Evolutionary conservation across 2,113 vertebrate species (phyloP), one percentile per base, ranked within the genome.

Genomic region (Gopherus flavomarginatus): DNA sequence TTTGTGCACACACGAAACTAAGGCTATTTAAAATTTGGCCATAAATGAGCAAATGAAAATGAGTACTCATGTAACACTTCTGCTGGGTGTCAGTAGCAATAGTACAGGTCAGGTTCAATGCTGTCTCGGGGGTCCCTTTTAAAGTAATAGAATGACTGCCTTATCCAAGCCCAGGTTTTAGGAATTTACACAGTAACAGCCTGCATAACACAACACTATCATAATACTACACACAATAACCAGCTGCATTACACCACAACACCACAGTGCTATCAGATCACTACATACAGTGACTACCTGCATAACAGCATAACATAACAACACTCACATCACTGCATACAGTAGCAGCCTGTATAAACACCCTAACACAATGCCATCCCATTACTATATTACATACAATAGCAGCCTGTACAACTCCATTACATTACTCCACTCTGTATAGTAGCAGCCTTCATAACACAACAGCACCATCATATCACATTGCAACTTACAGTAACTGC

Each of bases 21-120:
- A 27, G 42, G 42, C 12, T 7, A 5, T 47, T 42, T 78, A 78
- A 78, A 44, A 77, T 44, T 47, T 47, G 75, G 42, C 72, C 42
- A 44, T 44, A 47, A 69, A 69, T 4, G 56, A 4, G 27, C 1
- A 3, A 4, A 1, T 0, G 1, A 54, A 44, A 91, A 5, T 21
- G 35, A 31, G 24, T 42, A 44, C 2, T 1, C 53, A 62, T 62
- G 49, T 50, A 53, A 13, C 19, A 0, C 0, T 42, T 38, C 31
- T 78, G 19, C 14, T 13, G 19, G 0, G 0, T n/a, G 47, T 79
- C 54, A 42, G 35, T 44, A 79, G 19, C 53, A 83, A 11, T n/a
- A 75, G 38, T 16, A 38, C n/a, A 3, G 26, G 75, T 88, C 62
- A 85, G 11, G 24, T 26, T 12, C 11, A 93, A 5, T 13, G 4